Conservation (phyloP, 2,113 vertebrate genomes). For the Rhea pennata region DNA sequence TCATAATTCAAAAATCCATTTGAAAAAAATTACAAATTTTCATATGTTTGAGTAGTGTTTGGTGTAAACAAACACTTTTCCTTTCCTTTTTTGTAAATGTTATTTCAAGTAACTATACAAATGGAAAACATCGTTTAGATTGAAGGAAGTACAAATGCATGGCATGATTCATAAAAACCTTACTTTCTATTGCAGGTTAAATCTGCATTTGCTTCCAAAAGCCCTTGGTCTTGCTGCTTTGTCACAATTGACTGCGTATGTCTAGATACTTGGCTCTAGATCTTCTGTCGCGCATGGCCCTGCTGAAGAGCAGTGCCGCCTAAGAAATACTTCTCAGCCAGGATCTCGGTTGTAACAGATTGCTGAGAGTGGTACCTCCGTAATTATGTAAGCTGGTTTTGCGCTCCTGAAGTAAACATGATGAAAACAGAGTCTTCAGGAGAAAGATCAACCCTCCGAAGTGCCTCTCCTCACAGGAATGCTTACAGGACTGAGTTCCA, state of each 20-base stretch:
- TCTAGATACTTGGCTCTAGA: constrained; percentile 18
- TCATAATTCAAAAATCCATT: neutral
- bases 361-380: neutral
- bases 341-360: constrained; percentile 11
- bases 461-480: constrained; percentile 97
- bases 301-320: neutral
- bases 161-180: constrained; percentile 49
- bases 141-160: neutral
- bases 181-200: constrained; percentile 77
- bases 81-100: neutral
- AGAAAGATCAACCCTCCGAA: constrained; percentile 93
- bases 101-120: neutral
- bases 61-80: too few species aligned
- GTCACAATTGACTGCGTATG: neutral
- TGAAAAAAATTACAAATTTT: neutral
- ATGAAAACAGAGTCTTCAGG: constrained; percentile 95
- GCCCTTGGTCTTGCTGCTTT: neutral
- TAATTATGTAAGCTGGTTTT: constrained; percentile 80
- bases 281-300: constrained; percentile 1
- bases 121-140: neutral
- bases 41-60: neutral
- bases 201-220: constrained; percentile 43
- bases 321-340: neutral
- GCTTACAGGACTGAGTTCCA: constrained; percentile 98
- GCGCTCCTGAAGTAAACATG: constrained; percentile 87